Evolutionary conservation across 1,140 invertebrate genomes (phyloP).

Genomic region (Macrobrachium rosenbergii): DNA sequence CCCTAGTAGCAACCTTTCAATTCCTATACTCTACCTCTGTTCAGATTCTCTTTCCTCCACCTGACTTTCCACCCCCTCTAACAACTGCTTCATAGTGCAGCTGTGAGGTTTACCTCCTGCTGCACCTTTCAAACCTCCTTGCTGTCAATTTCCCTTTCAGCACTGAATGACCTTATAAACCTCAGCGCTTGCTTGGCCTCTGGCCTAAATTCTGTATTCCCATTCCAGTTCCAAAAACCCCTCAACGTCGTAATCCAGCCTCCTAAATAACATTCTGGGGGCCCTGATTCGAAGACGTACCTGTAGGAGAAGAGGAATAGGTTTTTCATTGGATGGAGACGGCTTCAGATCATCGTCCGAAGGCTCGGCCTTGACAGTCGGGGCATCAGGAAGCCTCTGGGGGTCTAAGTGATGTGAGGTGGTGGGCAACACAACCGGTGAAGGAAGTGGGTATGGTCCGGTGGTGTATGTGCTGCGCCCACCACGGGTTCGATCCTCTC

Average conservation of each 20-base stretch:
- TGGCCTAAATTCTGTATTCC: no score
- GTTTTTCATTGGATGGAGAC: constrained; percentile 67
- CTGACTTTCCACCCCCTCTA: no score
- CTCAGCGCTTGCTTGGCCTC: no score
- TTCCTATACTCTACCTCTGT: no score
- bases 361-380: constrained; percentile 71
- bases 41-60: no score
- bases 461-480: constrained; percentile 96
- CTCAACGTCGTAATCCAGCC: constrained; percentile 45
- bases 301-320: constrained; percentile 75
- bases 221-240: constrained; percentile 64
- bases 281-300: constrained; percentile 67
- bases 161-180: no score
- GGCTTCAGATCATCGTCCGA: constrained; percentile 69
- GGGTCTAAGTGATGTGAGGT: constrained; percentile 53
- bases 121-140: no score
- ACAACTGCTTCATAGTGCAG: no score
- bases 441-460: constrained; percentile 80
- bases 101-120: no score
- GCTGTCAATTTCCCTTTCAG: no score
- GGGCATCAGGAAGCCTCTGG: constrained; percentile 44
- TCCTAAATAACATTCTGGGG: background rate
- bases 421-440: constrained; percentile 73
- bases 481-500: constrained; percentile 93
- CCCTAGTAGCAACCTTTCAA: no score